phyloP scores from a whole-genome alignment of 2,888 invertebrate genomes.

The Sylvicola fuscatus region DNA sequence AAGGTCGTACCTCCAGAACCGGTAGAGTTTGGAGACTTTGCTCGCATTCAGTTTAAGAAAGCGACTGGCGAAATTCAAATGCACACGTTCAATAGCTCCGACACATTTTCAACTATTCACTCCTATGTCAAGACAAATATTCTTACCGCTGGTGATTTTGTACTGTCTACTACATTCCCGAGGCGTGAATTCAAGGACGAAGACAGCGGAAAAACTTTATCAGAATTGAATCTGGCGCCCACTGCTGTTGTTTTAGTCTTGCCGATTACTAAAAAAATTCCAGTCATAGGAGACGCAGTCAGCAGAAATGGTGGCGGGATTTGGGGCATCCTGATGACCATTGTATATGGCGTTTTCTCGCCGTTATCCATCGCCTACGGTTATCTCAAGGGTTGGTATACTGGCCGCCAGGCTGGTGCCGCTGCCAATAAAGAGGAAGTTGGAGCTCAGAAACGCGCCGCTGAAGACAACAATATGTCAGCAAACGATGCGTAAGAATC shows the following conservation, averaged over 20 bases:
- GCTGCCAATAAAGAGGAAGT: conserved; percentile 4
- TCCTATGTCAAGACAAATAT: conserved; percentile 19
- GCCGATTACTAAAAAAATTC: conserved; percentile 2
- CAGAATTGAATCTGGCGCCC: conserved; percentile 65
- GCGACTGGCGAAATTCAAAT: conserved; percentile 60
- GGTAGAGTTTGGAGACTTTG: conserved; percentile 19
- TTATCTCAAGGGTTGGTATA: conserved; percentile 11
- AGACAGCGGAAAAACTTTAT: conserved; percentile 76
- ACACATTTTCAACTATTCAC: conserved; percentile 36
- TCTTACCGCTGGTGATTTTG: conserved; percentile 30
- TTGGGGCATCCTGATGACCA: not conserved
- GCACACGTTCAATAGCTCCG: conserved; percentile 47
- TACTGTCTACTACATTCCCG: conserved; percentile 75
- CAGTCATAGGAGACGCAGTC: not conserved
- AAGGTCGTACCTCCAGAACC: conserved; percentile 9
- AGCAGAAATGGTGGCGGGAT: conserved; percentile 14
- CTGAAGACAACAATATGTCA: conserved; percentile 11
- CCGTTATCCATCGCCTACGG: conserved; percentile 17
- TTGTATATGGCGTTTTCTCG: conserved; percentile 17
- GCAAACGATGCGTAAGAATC: conserved; percentile 16
- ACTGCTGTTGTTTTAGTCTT: conserved; percentile 60
- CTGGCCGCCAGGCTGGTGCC: not conserved
- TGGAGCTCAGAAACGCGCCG: conserved; percentile 14
- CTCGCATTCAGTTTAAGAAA: conserved; percentile 69
- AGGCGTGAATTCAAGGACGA: conserved; percentile 66